Evolutionary conservation across 2,113 vertebrate genomes (phyloP).

Genomic region (Sitta europaea): DNA sequence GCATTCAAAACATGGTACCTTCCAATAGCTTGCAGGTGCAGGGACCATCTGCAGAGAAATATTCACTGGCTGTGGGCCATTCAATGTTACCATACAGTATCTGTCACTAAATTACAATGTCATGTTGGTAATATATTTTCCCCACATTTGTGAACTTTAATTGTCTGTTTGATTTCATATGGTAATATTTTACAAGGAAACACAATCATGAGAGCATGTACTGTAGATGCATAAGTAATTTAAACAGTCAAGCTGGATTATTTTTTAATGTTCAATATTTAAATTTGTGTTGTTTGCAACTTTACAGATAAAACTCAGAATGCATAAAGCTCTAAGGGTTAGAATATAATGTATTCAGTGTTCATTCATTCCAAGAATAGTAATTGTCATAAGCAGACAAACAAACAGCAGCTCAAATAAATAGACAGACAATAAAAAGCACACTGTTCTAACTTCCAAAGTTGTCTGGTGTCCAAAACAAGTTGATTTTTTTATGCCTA

Average conservation of each 20-base stretch:
- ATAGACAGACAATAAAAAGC: neutral
- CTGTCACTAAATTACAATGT: conserved; percentile 20
- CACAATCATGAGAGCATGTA: neutral
- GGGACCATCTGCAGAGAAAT: conserved; percentile 25
- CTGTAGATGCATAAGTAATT: neutral
- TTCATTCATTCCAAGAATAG: conserved; percentile 3
- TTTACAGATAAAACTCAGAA: neutral
- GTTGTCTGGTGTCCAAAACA: neutral
- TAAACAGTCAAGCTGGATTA: neutral
- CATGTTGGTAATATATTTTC: neutral
- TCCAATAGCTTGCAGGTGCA: conserved; percentile 28
- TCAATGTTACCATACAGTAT: neutral
- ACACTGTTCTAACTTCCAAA: neutral
- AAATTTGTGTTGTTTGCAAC: neutral
- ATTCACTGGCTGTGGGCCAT: neutral
- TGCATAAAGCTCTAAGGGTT: neutral
- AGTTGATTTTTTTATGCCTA: neutral
- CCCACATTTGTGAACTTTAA: conserved; percentile 29
- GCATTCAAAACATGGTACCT: conserved; percentile 24
- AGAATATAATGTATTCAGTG: neutral
- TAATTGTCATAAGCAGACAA: conserved; percentile 16
- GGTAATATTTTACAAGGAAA: conserved; percentile 24
- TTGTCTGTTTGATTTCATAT: conserved; percentile 32
- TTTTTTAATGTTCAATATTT: conserved; percentile 8
- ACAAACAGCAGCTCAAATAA: neutral